Conservation (phyloP, 2,888 invertebrate species). For the Erannis defoliaria region DNA sequence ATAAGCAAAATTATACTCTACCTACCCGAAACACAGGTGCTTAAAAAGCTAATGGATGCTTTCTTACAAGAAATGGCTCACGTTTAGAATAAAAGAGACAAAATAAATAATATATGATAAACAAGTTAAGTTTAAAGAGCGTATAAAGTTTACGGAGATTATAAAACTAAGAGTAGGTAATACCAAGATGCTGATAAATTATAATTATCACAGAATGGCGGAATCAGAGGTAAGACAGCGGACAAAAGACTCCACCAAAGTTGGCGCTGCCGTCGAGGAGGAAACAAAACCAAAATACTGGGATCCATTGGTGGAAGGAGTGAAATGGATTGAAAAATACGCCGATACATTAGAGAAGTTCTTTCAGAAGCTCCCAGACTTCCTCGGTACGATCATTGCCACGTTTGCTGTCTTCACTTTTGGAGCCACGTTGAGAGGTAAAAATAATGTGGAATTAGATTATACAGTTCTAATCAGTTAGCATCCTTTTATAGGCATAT, state of each 20-base stretch:
- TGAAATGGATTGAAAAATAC: slow-evolving; percentile 88
- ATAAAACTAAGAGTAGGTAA: too few relatives aligned
- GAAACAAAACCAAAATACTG: slow-evolving; percentile 60
- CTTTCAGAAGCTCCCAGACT: slow-evolving; percentile 85
- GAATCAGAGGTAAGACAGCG: slow-evolving; percentile 54
- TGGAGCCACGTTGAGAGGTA: slow-evolving; percentile 88
- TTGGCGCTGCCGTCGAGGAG: slow-evolving; percentile 27
- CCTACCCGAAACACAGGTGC: too few relatives aligned
- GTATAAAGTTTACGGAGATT: too few relatives aligned
- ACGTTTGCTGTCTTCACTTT: slow-evolving; percentile 88
- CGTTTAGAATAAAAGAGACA: too few relatives aligned
- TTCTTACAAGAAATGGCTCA: too few relatives aligned
- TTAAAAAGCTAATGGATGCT: too few relatives aligned
- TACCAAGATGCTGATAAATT: too few relatives aligned
- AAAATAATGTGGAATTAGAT: slow-evolving; percentile 24
- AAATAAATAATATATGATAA: too few relatives aligned
- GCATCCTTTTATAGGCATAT: too few relatives aligned
- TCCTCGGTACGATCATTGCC: slow-evolving; percentile 83
- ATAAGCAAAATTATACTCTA: too few relatives aligned
- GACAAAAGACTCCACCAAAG: slow-evolving; percentile 34
- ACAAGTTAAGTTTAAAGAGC: too few relatives aligned
- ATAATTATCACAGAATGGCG: slow-evolving; percentile 36
- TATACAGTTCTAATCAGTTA: not conserved
- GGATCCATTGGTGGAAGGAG: slow-evolving; percentile 85
- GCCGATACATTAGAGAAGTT: slow-evolving; percentile 82